These are phyloP conservation scores for Rotaria sp. DNA, from an alignment of 2,888 invertebrate species.

Conservation along the genomic window DNA sequence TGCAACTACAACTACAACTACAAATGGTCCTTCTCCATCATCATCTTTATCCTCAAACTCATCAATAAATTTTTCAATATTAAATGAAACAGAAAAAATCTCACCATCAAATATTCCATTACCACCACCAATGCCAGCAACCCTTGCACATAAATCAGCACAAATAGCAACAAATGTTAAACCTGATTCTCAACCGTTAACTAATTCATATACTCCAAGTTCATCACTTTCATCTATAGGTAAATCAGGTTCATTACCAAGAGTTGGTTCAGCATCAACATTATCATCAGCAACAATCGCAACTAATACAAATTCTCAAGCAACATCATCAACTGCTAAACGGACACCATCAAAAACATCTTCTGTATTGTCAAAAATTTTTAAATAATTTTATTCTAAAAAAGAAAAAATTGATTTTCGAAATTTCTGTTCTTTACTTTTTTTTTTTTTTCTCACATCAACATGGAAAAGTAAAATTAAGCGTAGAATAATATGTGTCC, in stretches of 20 bases:
- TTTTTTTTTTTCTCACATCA: neutral
- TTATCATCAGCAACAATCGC: too few species aligned
- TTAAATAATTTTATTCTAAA: neutral
- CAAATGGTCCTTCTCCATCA: neutral
- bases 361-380: neutral
- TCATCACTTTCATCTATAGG: neutral
- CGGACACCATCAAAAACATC: neutral
- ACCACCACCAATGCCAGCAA: neutral
- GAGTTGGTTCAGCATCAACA: neutral
- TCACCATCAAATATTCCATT: neutral
- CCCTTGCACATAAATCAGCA: neutral
- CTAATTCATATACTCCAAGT: neutral
- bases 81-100: neutral
- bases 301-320: neutral
- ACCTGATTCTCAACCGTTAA: neutral
- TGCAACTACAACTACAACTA: too few species aligned
- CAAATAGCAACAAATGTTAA: neutral
- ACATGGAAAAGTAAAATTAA: too few species aligned
- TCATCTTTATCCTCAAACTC: neutral
- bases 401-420: neutral
- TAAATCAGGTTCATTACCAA: neutral
- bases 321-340: neutral
- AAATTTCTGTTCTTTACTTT: neutral
- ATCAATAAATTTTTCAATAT: neutral
- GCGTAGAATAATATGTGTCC: too few species aligned